A percentile compares a stretch with the other conserved stretches of the same genome.
Conservation (phyloP, 2,888 invertebrate genomes). For the Lasius platythorax region DNA sequence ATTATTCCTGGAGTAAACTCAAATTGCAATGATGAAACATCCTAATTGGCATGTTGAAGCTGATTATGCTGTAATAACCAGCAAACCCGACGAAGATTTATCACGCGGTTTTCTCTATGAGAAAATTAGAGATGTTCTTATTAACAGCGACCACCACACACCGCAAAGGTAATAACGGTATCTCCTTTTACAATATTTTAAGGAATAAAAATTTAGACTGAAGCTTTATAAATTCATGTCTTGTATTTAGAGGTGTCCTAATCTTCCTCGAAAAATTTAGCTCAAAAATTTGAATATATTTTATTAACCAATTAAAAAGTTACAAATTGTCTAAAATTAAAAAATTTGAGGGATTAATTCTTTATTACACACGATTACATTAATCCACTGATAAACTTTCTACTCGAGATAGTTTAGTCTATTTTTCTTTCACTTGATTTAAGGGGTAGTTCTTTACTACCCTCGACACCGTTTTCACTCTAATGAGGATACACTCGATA, state of each 20-base stretch:
- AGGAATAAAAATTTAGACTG: neutral
- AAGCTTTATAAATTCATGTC: neutral
- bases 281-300: neutral
- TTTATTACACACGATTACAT: neutral
- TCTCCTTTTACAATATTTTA: neutral
- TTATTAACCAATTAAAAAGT: neutral
- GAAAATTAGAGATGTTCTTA: constrained; percentile 21
- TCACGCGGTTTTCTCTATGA: neutral
- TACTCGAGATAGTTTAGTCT: neutral
- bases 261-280: no score
- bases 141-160: neutral
- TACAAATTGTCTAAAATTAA: neutral
- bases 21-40: constrained; percentile 61
- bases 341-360: neutral
- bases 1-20: neutral
- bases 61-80: neutral
- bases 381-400: neutral
- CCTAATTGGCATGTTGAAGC: constrained; percentile 24
- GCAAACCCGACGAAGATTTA: neutral
- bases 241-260: neutral
- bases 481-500: neutral
- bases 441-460: neutral
- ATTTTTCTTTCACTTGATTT: neutral
- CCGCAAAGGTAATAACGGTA: no score
- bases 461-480: neutral